These are phyloP conservation scores for Pseudomyrmex cubaensis DNA, from an alignment of 1,140 invertebrate genomes.

Conservation along the genomic window DNA sequence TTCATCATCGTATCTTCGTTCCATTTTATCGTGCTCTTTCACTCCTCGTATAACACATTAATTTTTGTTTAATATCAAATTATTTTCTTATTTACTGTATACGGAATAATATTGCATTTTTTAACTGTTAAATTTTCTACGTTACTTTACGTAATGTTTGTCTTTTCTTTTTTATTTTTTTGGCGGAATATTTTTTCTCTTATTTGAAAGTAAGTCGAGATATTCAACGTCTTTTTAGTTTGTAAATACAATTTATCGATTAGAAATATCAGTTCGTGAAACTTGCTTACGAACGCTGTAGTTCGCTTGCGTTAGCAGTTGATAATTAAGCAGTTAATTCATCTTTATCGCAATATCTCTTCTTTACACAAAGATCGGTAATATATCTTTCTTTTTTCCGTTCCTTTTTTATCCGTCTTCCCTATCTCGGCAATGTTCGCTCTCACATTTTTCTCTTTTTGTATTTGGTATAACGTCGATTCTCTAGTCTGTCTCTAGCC, in stretches of 20 bases:
- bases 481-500: conserved; percentile 73
- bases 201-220: background rate
- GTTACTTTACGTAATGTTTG: background rate
- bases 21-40: conserved; percentile 25
- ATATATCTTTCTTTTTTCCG: conserved; percentile 9
- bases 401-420: conserved; percentile 33
- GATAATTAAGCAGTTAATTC: conserved; percentile 28
- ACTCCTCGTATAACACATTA: conserved; percentile 28
- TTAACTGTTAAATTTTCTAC: background rate
- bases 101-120: background rate
- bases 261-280: background rate
- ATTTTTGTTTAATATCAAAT: conserved; percentile 36
- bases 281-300: background rate
- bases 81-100: conserved; percentile 11
- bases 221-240: background rate
- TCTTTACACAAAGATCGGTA: background rate
- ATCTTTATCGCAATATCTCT: conserved; percentile 25
- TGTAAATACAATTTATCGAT: background rate
- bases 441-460: conserved; percentile 63
- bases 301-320: background rate
- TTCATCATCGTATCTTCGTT: conserved; percentile 55
- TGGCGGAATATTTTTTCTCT: background rate
- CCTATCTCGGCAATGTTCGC: conserved; percentile 45
- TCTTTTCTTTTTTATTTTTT: background rate
- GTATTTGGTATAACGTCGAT: conserved; percentile 55